Percentiles rank a stretch among this genome's conserved stretches.
phyloP scores from a whole-genome alignment of 2,113 vertebrate genomes.

The Paradoxurus hermaphroditus region DNA sequence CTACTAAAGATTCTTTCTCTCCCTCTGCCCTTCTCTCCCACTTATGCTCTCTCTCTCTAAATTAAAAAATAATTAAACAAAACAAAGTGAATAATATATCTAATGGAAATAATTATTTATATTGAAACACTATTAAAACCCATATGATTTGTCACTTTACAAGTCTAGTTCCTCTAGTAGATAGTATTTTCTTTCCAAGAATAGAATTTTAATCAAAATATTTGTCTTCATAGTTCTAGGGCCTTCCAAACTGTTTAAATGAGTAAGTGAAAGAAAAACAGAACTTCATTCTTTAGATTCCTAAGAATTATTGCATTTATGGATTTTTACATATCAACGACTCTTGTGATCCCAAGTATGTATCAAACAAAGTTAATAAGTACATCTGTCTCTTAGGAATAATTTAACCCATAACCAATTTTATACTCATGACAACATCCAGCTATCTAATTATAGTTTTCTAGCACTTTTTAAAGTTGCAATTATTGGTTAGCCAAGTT shows the following conservation, averaged over 20 bases:
- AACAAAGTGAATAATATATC: not conserved
- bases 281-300: not conserved
- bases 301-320: not conserved
- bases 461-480: not conserved
- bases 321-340: not conserved
- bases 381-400: not conserved
- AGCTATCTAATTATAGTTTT: not conserved
- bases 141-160: not conserved
- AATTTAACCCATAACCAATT: not conserved
- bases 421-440: not conserved
- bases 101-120: not conserved
- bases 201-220: not conserved
- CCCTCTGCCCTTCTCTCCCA: no score
- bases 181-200: not conserved
- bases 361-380: not conserved
- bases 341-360: not conserved
- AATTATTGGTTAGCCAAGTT: not conserved
- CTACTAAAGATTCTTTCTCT: no score
- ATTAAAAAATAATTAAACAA: not conserved
- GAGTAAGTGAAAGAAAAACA: not conserved
- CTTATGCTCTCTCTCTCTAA: no score
- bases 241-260: not conserved
- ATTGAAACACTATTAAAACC: not conserved
- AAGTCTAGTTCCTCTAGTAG: not conserved
- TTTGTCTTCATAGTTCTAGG: not conserved